Evolutionary conservation across 2,888 invertebrate genomes (phyloP), one percentile per base, ranked within the genome.

Genomic region (Andrena chrysosceles): DNA sequence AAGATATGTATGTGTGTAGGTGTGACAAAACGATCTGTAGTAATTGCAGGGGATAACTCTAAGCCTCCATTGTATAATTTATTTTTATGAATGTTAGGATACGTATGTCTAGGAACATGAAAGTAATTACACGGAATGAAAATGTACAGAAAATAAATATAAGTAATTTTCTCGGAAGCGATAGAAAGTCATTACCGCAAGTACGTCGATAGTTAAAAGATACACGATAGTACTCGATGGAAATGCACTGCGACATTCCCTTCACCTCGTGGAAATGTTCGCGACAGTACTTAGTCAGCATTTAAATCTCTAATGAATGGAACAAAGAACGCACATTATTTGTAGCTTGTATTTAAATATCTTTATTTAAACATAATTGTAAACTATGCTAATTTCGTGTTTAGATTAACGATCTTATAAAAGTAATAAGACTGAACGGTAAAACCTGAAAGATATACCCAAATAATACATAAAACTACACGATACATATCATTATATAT

Each of bases 201-300:
- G 69, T 74, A 68, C 56, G 42, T 64, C 35, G 5, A 20, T 49
- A 42, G 16, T 16, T 16, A 5, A 42, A 16, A 29, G 62, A 77
- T 71, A 52, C 23, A 52, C 42, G 42, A 49, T 62, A 20, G 56
- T 69, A 29, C n/a, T 20, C 16, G 31, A 49, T 23, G 56, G 26
- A 54, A 56, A 66, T 20, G 48, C 10, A 23, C 26, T 35, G 42
- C 42, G 52, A 29, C 20, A 48, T 16, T 77, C 31, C 54, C 63
- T 63, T 16, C 20, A 54, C 35, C 33, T 54, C 52, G 26, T 75
- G 59, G 52, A 59, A 69, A 48, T 48, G 42, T 29, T 59, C 3
- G 5, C 26, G 60, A 70, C 35, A 42, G 59, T 62, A 67, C 67
- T 42, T 78, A 82, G 70, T 81, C 67, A 82, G 52, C 13, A 62